These are phyloP conservation scores for Ernsta delagoae DNA, from an alignment of 2,888 invertebrate genomes.

Conservation along the genomic window DNA sequence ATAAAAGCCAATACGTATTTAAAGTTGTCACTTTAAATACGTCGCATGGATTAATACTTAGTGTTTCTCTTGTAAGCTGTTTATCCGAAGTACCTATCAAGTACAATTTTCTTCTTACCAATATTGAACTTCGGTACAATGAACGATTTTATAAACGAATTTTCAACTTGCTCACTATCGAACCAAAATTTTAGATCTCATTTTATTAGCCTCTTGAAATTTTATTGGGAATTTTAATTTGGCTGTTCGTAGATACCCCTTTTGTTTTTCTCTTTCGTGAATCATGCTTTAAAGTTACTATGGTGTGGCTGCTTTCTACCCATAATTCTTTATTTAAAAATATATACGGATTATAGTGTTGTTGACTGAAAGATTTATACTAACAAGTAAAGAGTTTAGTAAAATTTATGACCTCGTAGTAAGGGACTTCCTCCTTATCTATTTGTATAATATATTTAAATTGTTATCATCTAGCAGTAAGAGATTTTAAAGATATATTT, in stretches of 20 bases:
- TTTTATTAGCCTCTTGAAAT: constrained; percentile 54
- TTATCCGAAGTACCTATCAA: constrained; percentile 60
- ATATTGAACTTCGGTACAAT: constrained; percentile 60
- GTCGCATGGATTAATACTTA: constrained; percentile 63
- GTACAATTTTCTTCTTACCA: constrained; percentile 67
- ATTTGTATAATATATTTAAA: constrained; percentile 20
- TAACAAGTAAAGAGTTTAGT: no score
- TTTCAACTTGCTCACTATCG: constrained; percentile 75
- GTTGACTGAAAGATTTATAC: neutral
- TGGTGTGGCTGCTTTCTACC: constrained; percentile 31
- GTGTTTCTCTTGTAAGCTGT: constrained; percentile 59
- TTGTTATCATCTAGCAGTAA: constrained; percentile 29
- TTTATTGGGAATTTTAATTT: constrained; percentile 29
- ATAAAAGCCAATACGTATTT: constrained; percentile 70
- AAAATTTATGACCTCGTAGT: no score
- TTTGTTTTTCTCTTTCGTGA: neutral
- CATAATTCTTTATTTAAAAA: constrained; percentile 20
- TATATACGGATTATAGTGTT: constrained; percentile 25
- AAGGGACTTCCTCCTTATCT: constrained; percentile 24
- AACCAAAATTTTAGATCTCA: constrained; percentile 82
- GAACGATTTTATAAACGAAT: constrained; percentile 72
- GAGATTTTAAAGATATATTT: constrained; percentile 28
- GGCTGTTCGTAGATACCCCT: constrained; percentile 14
- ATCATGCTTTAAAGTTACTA: constrained; percentile 9
- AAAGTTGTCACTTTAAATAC: constrained; percentile 63